phyloP scores from a whole-genome alignment of 2,113 vertebrate genomes.

The Rhea americana region DNA sequence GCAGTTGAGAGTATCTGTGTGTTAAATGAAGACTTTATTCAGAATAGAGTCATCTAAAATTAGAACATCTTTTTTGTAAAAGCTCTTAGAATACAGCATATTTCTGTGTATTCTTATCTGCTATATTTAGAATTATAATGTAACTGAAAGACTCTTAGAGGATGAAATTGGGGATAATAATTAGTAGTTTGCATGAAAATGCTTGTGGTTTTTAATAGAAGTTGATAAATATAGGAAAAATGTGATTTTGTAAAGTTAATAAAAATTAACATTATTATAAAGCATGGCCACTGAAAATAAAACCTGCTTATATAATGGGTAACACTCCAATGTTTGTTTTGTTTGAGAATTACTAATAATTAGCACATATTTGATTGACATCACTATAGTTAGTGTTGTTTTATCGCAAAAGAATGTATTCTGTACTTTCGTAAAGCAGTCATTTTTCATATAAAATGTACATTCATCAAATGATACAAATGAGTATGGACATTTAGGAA shows the following conservation, averaged over 20 bases:
- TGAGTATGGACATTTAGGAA: neutral
- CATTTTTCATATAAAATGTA: neutral
- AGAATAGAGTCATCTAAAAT: conserved; percentile 58
- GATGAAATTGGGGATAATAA: neutral
- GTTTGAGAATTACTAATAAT: neutral
- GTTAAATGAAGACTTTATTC: conserved; percentile 52
- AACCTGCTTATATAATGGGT: neutral
- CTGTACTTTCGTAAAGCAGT: neutral
- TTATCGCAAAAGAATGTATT: neutral
- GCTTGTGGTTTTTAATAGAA: neutral
- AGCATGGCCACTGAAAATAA: neutral
- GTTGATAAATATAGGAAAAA: neutral
- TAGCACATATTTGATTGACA: neutral
- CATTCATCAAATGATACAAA: neutral
- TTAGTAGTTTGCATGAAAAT: conserved; percentile 13
- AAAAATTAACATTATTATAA: neutral
- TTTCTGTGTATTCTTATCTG: conserved; percentile 30
- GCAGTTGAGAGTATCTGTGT: conserved; percentile 28
- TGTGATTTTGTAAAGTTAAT: neutral
- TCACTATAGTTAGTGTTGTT: neutral
- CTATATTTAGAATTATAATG: conserved; percentile 41
- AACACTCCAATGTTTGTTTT: neutral
- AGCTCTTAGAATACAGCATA: conserved; percentile 40
- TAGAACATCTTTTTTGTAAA: conserved; percentile 61
- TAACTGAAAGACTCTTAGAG: neutral